These are phyloP conservation scores for Mus pahari DNA, from an alignment of 2,113 vertebrate genomes.

Conservation along the genomic window DNA sequence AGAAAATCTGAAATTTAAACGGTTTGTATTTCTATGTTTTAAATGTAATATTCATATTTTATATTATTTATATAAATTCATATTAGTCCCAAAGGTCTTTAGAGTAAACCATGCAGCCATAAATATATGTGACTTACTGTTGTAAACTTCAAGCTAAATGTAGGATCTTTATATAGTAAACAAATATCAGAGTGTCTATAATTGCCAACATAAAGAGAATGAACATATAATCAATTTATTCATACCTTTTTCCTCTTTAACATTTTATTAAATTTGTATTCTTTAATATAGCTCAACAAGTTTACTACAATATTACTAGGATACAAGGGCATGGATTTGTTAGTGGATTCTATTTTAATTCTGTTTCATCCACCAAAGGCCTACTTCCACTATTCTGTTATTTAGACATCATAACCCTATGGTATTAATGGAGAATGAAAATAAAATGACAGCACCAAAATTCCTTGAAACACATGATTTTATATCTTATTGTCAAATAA, in stretches of 20 bases:
- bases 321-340: background rate
- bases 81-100: background rate
- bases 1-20: background rate
- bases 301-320: background rate
- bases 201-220: background rate
- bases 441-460: background rate
- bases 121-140: background rate
- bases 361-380: background rate
- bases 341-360: background rate
- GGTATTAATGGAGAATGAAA: background rate
- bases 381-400: background rate
- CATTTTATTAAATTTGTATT: conserved; percentile 12
- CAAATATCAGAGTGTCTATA: background rate
- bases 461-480: background rate
- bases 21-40: background rate
- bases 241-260: background rate
- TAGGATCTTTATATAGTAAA: background rate
- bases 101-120: background rate
- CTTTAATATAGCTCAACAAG: background rate
- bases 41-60: background rate
- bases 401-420: background rate
- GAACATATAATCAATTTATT: conserved; percentile 44
- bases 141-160: background rate
- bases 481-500: background rate
- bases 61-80: background rate